Evolutionary conservation across 2,113 vertebrate genomes (phyloP).

Genomic region (Tricholaema leucomelas): DNA sequence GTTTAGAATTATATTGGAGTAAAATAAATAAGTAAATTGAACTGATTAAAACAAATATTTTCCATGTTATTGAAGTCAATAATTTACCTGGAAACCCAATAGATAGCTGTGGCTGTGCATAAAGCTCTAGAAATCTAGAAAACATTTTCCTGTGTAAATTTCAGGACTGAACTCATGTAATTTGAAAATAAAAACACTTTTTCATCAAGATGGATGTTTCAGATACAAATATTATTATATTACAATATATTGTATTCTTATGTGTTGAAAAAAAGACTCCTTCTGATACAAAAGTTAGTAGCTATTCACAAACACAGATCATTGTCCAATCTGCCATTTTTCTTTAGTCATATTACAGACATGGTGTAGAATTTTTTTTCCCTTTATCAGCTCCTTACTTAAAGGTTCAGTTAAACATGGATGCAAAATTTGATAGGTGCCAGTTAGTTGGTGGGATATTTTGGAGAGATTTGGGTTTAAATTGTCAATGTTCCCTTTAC

Average conservation of each 20-base stretch:
- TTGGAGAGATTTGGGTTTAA: not conserved
- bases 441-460: not conserved
- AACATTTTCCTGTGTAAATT: not conserved
- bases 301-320: not conserved
- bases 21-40: not conserved
- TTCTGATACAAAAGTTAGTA: not conserved
- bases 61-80: not conserved
- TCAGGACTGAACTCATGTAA: not conserved
- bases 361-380: not conserved
- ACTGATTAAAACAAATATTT: not conserved
- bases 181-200: conserved; percentile 1
- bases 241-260: not conserved
- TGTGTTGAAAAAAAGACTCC: not conserved
- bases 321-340: not conserved
- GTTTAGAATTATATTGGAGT: not conserved
- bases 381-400: not conserved
- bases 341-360: not conserved
- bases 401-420: not conserved
- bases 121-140: not conserved
- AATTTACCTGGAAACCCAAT: not conserved
- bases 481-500: not conserved
- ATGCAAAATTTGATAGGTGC: not conserved
- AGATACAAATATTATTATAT: not conserved
- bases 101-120: not conserved
- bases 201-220: not conserved